Evolutionary conservation across 2,888 invertebrate species (phyloP), one percentile per base, ranked within the genome.

Genomic region (Napeogenes inachia): DNA sequence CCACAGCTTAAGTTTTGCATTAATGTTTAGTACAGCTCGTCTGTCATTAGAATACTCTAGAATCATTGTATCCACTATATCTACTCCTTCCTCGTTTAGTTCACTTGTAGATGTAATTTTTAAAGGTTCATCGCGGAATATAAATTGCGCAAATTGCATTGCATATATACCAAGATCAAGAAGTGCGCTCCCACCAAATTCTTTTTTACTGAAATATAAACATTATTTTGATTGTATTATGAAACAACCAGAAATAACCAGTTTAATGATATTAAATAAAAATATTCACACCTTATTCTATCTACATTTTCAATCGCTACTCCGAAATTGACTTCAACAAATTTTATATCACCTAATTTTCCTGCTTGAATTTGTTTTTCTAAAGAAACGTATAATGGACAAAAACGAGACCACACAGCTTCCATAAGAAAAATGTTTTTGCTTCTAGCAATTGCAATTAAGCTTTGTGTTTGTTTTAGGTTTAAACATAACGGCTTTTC

Each of bases 401-500:
- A 94, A 75, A 92, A 96, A 45, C 97, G 91, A 0, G 95, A 95
- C 98, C 98, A 98, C n/a, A 97, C 91, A 0, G 94, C 98, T 91
- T 97, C 97, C 96, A 96, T 96, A 0, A 97, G 79, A 75, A 97
- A 97, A 0, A 95, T 79, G 5, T 95, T 94, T 73, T 95, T 95
- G 35, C 90, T 80, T 74, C 91, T 92, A 0, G 98, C 96, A 0
- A 93, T 77, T 21, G 92, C 86, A 12, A 96, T 85, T 54, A 98
- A 84, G 69, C 94, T 93, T 66, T 92, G 89, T 0, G 94, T 92
- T 81, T 97, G 94, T 72, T 94, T 94, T 55, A 91, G 87, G 80
- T 96, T 97, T 85, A 98, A 85, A 57, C 96, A 95, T 65, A 98
- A 84, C 0, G 98, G 97, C 81, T 98, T 98, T 83, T 98, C 98